These are phyloP conservation scores for Alethe diademata DNA, from an alignment of 2,113 vertebrate genomes.

Conservation along the genomic window DNA sequence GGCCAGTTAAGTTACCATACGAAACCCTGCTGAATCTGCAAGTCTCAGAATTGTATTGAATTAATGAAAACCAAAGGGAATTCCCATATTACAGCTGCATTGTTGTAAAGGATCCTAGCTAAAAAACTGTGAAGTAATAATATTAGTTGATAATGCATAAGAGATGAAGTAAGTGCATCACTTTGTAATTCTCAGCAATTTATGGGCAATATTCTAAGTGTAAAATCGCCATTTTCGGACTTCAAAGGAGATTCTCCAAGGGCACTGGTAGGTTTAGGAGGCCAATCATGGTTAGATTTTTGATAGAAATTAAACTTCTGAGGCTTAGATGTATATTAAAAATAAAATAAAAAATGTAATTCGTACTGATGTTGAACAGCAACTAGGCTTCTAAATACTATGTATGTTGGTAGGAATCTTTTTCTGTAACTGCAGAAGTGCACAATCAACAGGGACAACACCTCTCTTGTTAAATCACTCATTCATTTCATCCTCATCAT, in stretches of 20 bases:
- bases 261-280: not conserved
- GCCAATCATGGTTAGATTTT: not conserved
- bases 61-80: constrained; percentile 19
- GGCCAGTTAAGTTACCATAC: not conserved
- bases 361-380: not conserved
- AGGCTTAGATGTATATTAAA: not conserved
- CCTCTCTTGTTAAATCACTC: not conserved
- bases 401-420: not conserved
- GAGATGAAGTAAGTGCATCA: not conserved
- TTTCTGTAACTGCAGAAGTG: not conserved
- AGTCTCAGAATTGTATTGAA: not conserved
- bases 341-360: not conserved
- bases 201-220: not conserved
- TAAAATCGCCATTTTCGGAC: not conserved
- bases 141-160: not conserved
- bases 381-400: not conserved
- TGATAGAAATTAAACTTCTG: not conserved
- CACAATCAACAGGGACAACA: not conserved
- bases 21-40: constrained; percentile 4
- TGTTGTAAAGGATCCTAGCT: not conserved
- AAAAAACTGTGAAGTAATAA: not conserved
- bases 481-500: not conserved
- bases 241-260: not conserved
- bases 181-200: not conserved
- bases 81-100: not conserved